Percentiles rank a stretch among this genome's conserved stretches.
These are phyloP conservation scores for Chroicocephalus ridibundus DNA, from an alignment of 2,113 vertebrate species.

Conservation along the genomic window DNA sequence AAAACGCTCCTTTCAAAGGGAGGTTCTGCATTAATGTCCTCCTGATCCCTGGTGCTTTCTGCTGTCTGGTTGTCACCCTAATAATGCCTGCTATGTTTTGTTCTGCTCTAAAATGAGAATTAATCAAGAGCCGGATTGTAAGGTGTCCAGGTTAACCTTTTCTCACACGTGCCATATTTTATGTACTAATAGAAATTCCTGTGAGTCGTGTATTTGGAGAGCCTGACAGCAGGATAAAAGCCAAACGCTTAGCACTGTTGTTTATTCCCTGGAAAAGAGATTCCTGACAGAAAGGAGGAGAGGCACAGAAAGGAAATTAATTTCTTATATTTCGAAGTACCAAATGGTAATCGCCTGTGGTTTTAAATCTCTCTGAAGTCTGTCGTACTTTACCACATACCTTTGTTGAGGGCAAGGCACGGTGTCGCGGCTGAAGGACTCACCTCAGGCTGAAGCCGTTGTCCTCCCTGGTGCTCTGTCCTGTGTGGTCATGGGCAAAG, in stretches of 20 bases:
- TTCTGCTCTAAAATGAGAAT: neutral
- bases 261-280: neutral
- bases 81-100: neutral
- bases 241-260: neutral
- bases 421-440: neutral
- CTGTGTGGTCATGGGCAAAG: neutral
- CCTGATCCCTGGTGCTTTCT: neutral
- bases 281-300: neutral
- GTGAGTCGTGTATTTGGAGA: neutral
- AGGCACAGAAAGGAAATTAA: neutral
- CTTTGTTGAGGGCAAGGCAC: neutral
- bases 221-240: neutral
- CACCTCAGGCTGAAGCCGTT: neutral
- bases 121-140: neutral
- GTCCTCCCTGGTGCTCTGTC: neutral
- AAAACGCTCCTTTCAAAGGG: neutral
- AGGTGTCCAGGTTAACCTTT: neutral
- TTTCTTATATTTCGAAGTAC: neutral
- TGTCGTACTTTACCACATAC: fast-evolving
- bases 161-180: neutral
- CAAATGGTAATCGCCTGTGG: neutral
- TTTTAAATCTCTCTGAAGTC: neutral
- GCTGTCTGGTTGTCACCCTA: neutral
- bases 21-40: neutral
- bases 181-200: neutral